A percentile compares a stretch with the other conserved stretches of the same genome.
Evolutionary conservation across 2,797 vertebrate species (phyloP).

Genomic region (Naso thynnoides): DNA sequence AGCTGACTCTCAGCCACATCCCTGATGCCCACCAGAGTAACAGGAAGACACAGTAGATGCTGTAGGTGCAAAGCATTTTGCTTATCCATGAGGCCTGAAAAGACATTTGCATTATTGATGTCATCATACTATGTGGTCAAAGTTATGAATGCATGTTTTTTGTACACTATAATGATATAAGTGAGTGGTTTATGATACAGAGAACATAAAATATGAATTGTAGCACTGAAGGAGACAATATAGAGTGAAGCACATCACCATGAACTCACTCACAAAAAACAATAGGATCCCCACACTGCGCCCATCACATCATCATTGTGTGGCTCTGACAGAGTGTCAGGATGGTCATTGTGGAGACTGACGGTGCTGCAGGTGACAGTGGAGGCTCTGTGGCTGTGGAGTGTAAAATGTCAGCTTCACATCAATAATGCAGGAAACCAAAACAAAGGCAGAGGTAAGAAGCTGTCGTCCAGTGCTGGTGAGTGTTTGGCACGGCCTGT

Average conservation of each 20-base stretch:
- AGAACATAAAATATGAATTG: not conserved
- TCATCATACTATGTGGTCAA: no score
- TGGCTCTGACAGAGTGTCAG: constrained; percentile 7
- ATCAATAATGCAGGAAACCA: constrained; percentile 69
- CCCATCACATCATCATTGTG: constrained; percentile 25
- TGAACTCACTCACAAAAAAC: not conserved
- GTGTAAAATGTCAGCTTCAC: constrained; percentile 63
- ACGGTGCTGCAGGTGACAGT: constrained; percentile 54
- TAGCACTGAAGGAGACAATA: not conserved
- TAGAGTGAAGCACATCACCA: not conserved
- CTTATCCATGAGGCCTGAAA: no score
- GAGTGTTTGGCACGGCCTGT: not conserved
- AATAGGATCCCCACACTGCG: not conserved
- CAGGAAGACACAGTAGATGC: not conserved
- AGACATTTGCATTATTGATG: not conserved
- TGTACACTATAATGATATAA: not conserved
- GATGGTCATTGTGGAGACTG: constrained; percentile 21
- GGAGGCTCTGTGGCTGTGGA: constrained; percentile 31
- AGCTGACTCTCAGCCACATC: constrained; percentile 35
- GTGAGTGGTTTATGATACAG: no score
- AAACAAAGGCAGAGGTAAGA: constrained; percentile 51
- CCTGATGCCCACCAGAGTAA: constrained; percentile 2
- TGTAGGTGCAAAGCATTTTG: not conserved
- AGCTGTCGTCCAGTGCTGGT: not conserved
- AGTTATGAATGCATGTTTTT: not conserved